Percentiles rank a stretch among this genome's conserved stretches.
phyloP scores from a whole-genome alignment of 2,888 invertebrate genomes.

The Lottia scabra region DNA sequence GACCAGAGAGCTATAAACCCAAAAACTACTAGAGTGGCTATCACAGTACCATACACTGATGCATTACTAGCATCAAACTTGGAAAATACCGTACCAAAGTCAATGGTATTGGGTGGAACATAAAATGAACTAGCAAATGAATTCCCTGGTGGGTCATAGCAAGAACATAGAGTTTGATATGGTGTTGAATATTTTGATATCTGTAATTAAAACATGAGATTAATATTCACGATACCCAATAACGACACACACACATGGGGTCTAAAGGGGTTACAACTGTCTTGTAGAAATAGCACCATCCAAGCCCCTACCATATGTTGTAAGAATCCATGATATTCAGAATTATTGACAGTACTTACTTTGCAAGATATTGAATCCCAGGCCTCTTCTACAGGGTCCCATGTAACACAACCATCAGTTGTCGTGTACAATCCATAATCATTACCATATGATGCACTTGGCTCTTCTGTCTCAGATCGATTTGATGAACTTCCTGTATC shows the following conservation, averaged over 20 bases:
- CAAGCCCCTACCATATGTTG: too few relatives aligned
- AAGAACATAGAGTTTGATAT: slow-evolving; percentile 48
- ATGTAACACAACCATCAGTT: slow-evolving; percentile 48
- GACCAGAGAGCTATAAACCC: slow-evolving; percentile 61
- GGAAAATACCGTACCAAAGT: slow-evolving; percentile 53
- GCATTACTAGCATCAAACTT: slow-evolving; percentile 61
- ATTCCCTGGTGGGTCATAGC: slow-evolving; percentile 48
- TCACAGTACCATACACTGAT: slow-evolving; percentile 63
- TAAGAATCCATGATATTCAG: too few relatives aligned
- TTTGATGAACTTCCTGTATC: too few relatives aligned
- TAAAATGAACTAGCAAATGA: slow-evolving; percentile 56
- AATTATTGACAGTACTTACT: slow-evolving; percentile 25
- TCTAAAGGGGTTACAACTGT: too few relatives aligned
- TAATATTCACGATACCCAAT: too few relatives aligned
- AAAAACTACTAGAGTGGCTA: slow-evolving; percentile 53
- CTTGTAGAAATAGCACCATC: too few relatives aligned
- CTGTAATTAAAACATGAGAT: not conserved
- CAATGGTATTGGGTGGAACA: slow-evolving; percentile 58
- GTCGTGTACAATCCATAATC: slow-evolving; percentile 15
- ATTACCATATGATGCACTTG: too few relatives aligned
- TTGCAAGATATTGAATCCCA: slow-evolving; percentile 49
- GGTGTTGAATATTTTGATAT: slow-evolving; percentile 10
- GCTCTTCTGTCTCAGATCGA: too few relatives aligned
- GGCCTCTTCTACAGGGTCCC: slow-evolving; percentile 41
- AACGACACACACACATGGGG: too few relatives aligned